A percentile compares a stretch with the other conserved stretches of the same genome.
phyloP scores from a whole-genome alignment of 2,797 vertebrate species.

The Etheostoma perlongum region DNA sequence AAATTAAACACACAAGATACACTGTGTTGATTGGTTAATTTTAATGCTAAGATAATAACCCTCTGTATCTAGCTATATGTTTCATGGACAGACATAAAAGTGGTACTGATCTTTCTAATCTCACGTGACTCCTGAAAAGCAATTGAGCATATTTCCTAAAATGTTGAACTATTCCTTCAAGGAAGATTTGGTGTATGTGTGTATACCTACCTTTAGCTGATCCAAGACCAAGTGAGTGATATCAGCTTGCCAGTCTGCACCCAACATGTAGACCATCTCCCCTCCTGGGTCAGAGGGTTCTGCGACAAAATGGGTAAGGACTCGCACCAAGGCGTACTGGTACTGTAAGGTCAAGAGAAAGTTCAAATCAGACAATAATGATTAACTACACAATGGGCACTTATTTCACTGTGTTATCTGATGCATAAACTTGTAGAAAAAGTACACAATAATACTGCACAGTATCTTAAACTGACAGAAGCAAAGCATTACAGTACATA shows the following conservation, averaged over 20 bases:
- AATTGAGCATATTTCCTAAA: not conserved
- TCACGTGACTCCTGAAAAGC: not conserved
- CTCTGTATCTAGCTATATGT: not conserved
- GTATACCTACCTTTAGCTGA: slow-evolving; percentile 86
- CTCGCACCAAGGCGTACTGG: slow-evolving; percentile 90
- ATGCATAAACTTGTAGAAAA: not conserved
- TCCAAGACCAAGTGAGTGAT: slow-evolving; percentile 93
- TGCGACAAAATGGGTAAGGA: slow-evolving; percentile 95
- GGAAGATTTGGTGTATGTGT: not conserved
- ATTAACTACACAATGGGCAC: not conserved
- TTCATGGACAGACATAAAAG: not conserved
- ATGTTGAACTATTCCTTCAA: not conserved
- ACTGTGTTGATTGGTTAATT: too few relatives aligned
- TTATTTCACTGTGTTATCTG: not conserved
- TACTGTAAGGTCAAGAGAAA: slow-evolving; percentile 63
- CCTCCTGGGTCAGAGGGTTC: slow-evolving; percentile 88
- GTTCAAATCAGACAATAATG: not conserved
- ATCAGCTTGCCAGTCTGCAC: slow-evolving; percentile 95
- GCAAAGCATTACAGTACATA: not conserved
- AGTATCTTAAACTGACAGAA: not conserved
- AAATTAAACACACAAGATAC: too few relatives aligned
- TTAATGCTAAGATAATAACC: not conserved
- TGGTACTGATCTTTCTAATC: too few relatives aligned
- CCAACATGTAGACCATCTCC: slow-evolving; percentile 92
- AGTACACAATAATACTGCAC: not conserved